phyloP scores from a whole-genome alignment of 37 sponge, comb jelly and placozoan genomes.

The Dysidea cf. avara region DNA sequence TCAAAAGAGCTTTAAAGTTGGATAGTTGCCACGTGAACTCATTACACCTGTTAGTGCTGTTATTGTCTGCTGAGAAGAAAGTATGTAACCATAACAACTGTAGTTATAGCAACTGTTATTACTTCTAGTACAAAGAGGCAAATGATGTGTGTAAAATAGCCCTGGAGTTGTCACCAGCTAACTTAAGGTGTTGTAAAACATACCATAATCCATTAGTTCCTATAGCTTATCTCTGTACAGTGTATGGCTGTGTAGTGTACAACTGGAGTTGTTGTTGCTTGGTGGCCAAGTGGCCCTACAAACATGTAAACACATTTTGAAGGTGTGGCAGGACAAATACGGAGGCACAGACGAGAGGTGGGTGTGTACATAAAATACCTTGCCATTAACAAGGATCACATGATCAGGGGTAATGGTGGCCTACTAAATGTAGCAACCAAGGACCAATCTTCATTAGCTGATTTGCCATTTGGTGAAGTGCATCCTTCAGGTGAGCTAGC shows the following conservation, averaged over 20 bases:
- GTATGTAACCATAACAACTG: no score
- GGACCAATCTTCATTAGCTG: constrained; percentile 40
- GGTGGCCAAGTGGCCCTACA: constrained; percentile 37
- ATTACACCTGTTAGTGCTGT: constrained; percentile 54
- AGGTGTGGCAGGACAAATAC: constrained; percentile 49
- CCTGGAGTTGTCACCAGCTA: constrained; percentile 52
- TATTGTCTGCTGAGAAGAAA: constrained; percentile 45
- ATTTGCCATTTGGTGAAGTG: constrained; percentile 20
- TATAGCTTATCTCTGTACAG: neutral
- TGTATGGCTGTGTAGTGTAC: constrained; percentile 26
- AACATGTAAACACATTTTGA: constrained; percentile 52
- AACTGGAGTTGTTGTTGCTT: constrained; percentile 25
- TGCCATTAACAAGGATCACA: no score
- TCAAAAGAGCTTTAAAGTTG: constrained; percentile 38
- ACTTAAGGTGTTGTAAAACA: constrained; percentile 45
- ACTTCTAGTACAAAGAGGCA: constrained; percentile 38
- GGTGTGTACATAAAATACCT: no score
- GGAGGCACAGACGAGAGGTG: neutral
- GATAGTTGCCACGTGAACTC: constrained; percentile 44
- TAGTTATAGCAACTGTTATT: no score
- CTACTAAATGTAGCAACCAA: constrained; percentile 44
- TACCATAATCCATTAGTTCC: no score
- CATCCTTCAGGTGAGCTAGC: no score
- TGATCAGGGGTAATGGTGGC: constrained; percentile 9
- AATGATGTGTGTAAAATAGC: constrained; percentile 51